A percentile compares a stretch with the other conserved stretches of the same genome.
Evolutionary conservation across 2,888 invertebrate species (phyloP).

Genomic region (Oscheius sp.): DNA sequence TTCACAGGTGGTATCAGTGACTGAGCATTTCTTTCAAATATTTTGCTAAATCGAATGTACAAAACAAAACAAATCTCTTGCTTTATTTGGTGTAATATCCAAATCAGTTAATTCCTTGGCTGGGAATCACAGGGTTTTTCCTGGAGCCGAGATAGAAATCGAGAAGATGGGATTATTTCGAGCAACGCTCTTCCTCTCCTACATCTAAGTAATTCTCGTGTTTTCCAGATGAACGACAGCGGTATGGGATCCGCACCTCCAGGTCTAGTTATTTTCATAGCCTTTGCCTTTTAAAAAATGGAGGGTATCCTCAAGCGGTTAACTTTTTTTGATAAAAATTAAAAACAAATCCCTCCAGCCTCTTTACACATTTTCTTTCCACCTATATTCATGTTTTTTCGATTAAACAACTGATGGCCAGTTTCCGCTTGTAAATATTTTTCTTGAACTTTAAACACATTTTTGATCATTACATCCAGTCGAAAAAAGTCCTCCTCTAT

Average conservation of each 20-base stretch:
- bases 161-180: too few relatives aligned
- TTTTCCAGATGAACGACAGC: constrained; percentile 53
- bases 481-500: background rate
- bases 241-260: constrained; percentile 44
- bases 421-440: constrained; percentile 13
- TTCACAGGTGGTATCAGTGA: too few relatives aligned
- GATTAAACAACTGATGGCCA: background rate
- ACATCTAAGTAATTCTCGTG: constrained; percentile 17
- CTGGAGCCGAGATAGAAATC: too few relatives aligned
- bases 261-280: constrained; percentile 46
- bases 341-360: constrained; percentile 20
- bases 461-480: constrained; percentile 2
- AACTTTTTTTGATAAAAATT: background rate
- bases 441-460: background rate
- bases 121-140: too few relatives aligned
- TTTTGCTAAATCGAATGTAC: too few relatives aligned
- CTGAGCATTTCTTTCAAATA: too few relatives aligned
- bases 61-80: too few relatives aligned
- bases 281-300: constrained; percentile 7
- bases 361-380: background rate
- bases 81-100: too few relatives aligned
- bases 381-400: background rate
- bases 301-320: constrained; percentile 13
- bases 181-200: background rate
- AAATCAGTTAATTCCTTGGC: too few relatives aligned